Evolutionary conservation across 2,113 vertebrate species (phyloP).

Genomic region (Clarias gariepinus): DNA sequence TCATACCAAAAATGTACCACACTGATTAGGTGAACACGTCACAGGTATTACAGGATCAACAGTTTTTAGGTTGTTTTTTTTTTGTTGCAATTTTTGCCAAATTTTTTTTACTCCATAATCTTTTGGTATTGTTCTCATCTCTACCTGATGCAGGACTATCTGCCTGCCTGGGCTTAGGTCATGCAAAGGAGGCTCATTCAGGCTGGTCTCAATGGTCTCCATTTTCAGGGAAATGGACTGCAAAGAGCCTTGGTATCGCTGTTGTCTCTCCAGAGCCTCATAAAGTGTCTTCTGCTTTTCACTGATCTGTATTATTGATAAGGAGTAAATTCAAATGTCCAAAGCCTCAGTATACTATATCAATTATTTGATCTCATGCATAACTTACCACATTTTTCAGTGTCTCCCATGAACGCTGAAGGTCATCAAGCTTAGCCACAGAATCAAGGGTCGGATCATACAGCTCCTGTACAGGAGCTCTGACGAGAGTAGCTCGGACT

Average conservation of each 20-base stretch:
- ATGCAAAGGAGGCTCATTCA: slow-evolving; percentile 80
- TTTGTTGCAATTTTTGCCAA: background rate
- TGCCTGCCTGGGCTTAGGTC: slow-evolving; percentile 88
- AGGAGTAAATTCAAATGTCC: background rate
- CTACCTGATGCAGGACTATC: slow-evolving; percentile 94
- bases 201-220: slow-evolving; percentile 83
- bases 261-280: slow-evolving; percentile 91
- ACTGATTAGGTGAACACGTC: background rate
- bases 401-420: slow-evolving; percentile 97
- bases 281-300: slow-evolving; percentile 96
- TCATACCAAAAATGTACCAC: background rate
- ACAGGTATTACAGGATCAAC: background rate
- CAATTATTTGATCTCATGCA: background rate
- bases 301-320: slow-evolving; percentile 79
- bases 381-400: slow-evolving; percentile 93
- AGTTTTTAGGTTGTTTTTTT: background rate
- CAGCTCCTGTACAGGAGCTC: slow-evolving; percentile 76
- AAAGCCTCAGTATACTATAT: background rate
- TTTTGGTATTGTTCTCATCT: background rate
- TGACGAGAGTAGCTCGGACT: slow-evolving; percentile 75
- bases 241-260: slow-evolving; percentile 91
- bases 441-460: slow-evolving; percentile 82
- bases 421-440: slow-evolving; percentile 85
- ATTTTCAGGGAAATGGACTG: slow-evolving; percentile 95
- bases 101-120: background rate